Evolutionary conservation across 1,140 invertebrate species (phyloP), one percentile per base, ranked within the genome.

Genomic region (Calephelis nemesis): DNA sequence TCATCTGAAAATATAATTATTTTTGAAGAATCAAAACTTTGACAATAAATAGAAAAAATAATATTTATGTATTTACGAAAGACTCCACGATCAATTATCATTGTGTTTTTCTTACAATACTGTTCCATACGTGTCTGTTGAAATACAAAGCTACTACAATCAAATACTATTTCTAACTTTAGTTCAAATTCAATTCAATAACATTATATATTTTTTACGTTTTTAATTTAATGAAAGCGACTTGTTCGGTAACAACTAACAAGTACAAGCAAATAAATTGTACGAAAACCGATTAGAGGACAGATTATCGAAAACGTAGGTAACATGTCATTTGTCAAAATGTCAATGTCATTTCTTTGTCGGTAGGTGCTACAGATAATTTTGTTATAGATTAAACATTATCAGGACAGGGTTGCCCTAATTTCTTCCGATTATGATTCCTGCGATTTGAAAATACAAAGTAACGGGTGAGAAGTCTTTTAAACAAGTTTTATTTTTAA

Each of bases 61-160:
- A 71, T 80, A 76, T 71, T 69, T 79, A 78, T 69, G 77, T 88
- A 90, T 82, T 90, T 90, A 90, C 87, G 84, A 87, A 89, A 78
- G 79, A 74, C 68, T 76, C 77, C 72, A 76, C 74, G 74, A 76
- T 72, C 64, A 76, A 81, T 79, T 83, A 81, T 81, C 83, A 85
- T 87, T 81, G 72, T 82, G 80, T 72, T 75, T 71, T 77, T 74
- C 71, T 74, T 83, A 76, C 68, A 68, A 73, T 74, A 76, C 67
- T 69, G 68, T 71, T 73, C 68, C 68, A 70, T 60, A 62, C 50
- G 64, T 62, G 48, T 73, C 50, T 67, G 48, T 66, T 50, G 64
- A 50, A 10, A 5, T 58, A 58, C 54, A 30, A 58, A 50, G 54
- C 10, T 58, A 58, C 54, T 30, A 58, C 9, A 30, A 58, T 39